A percentile compares a stretch with the other conserved stretches of the same genome.
Conservation (phyloP, 2,113 vertebrate genomes). For the Crotalus tigris region DNA sequence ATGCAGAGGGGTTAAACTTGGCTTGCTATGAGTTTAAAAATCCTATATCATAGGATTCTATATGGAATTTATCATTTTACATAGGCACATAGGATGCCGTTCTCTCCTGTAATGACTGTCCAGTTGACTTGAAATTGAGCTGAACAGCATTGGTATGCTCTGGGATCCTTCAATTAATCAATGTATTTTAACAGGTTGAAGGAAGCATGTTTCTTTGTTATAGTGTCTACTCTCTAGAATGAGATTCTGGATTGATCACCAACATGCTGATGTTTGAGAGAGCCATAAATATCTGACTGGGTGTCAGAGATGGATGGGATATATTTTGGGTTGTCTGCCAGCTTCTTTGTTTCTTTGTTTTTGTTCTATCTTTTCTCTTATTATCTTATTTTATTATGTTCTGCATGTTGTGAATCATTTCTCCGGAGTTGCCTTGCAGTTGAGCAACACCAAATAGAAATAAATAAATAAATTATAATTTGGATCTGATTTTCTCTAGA, state of each 20-base stretch:
- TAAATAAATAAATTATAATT: not conserved
- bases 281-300: not conserved
- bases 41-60: not conserved
- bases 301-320: not conserved
- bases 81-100: not conserved
- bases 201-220: not conserved
- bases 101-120: not conserved
- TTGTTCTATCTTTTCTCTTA: not conserved
- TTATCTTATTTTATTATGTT: not conserved
- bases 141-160: not conserved
- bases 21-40: not conserved
- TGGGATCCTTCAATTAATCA: not conserved
- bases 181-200: not conserved
- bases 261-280: not conserved
- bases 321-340: not conserved
- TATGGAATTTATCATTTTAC: not conserved
- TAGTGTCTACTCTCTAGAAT: not conserved
- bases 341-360: not conserved
- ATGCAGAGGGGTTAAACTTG: not conserved
- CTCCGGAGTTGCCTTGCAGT: not conserved
- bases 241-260: not conserved
- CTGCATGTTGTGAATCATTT: not conserved
- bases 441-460: not conserved
- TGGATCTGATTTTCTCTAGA: not conserved
- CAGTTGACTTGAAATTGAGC: not conserved